These are phyloP conservation scores for Diabrotica virgifera DNA, from an alignment of 1,140 invertebrate genomes.

Conservation along the genomic window DNA sequence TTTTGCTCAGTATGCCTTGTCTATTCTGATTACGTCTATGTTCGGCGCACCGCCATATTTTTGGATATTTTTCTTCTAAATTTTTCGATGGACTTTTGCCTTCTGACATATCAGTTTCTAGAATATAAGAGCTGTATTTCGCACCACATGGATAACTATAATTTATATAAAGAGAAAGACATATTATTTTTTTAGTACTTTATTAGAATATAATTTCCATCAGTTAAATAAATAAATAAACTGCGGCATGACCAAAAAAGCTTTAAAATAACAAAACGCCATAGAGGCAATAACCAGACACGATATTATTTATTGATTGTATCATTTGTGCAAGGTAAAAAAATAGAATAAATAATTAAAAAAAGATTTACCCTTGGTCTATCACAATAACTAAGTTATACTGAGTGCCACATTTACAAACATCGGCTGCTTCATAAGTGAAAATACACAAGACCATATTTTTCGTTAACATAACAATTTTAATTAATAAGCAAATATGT, in stretches of 20 bases:
- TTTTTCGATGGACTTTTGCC: too few relatives aligned
- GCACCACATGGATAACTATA: too few relatives aligned
- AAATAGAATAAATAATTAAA: constrained; percentile 26
- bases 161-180: background rate
- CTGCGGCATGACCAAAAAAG: constrained; percentile 39
- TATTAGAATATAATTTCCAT: constrained; percentile 47
- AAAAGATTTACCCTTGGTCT: constrained; percentile 17
- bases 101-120: too few relatives aligned
- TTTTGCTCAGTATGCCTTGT: too few relatives aligned
- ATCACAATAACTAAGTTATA: constrained; percentile 23
- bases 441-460: background rate
- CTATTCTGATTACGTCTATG: too few relatives aligned
- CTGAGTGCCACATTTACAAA: constrained; percentile 1
- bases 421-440: background rate
- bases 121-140: too few relatives aligned
- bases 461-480: background rate
- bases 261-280: background rate
- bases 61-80: too few relatives aligned
- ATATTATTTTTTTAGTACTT: constrained; percentile 33
- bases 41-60: too few relatives aligned
- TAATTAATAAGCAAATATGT: too few relatives aligned
- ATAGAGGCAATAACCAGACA: too few relatives aligned
- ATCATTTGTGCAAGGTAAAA: constrained; percentile 17
- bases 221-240: constrained; percentile 47
- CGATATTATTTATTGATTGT: background rate